Percentiles rank a stretch among this genome's conserved stretches.
Conservation (phyloP, 2,888 invertebrate species). For the Phragmatobia fuliginosa region DNA sequence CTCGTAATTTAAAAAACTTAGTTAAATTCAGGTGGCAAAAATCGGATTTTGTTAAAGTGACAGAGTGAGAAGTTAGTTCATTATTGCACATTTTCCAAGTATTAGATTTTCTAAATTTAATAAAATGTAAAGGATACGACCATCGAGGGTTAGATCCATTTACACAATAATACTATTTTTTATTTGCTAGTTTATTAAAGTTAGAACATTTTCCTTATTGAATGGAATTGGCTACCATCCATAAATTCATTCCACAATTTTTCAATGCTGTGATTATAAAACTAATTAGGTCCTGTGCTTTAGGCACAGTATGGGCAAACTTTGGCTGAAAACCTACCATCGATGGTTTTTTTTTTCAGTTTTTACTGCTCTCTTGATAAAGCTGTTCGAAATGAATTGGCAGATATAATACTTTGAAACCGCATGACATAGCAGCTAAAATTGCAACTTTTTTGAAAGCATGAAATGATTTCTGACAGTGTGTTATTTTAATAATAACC, state of each 20-base stretch:
- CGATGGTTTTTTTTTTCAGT: neutral
- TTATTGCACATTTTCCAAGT: too few species aligned
- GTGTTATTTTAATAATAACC: constrained; percentile 28
- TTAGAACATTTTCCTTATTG: neutral
- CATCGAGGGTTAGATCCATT: too few species aligned
- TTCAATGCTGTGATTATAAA: neutral
- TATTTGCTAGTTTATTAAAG: neutral
- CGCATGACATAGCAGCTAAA: constrained; percentile 57
- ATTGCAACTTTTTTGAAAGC: constrained; percentile 51
- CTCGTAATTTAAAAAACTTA: too few species aligned
- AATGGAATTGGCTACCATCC: neutral
- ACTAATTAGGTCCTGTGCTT: neutral
- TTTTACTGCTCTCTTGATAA: neutral
- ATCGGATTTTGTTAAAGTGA: too few species aligned
- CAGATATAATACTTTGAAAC: constrained; percentile 17
- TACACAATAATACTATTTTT: neutral
- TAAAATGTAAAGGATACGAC: too few species aligned
- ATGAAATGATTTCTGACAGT: constrained; percentile 53
- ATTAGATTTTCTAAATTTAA: too few species aligned
- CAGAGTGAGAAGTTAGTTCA: too few species aligned
- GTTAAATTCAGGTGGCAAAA: too few species aligned
- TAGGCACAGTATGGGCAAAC: neutral
- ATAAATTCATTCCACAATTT: neutral
- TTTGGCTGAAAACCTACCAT: neutral
- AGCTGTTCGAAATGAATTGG: neutral